phyloP scores from a whole-genome alignment of 1,140 invertebrate species.

The Lepidurus arcticus region DNA sequence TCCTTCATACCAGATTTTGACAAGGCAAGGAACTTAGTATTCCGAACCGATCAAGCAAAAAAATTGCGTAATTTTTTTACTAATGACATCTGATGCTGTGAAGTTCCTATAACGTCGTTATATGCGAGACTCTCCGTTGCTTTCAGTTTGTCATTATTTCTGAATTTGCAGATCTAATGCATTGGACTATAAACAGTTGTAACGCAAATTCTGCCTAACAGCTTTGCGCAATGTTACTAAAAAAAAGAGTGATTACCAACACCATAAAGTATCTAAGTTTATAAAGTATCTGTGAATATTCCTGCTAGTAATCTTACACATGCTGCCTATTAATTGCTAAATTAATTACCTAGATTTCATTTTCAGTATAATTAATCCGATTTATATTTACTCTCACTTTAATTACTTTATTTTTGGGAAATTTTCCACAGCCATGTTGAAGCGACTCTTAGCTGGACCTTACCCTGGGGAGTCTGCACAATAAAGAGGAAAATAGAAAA shows the following conservation, averaged over 20 bases:
- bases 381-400: slow-evolving; percentile 24
- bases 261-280: slow-evolving; percentile 19
- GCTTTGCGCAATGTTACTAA: slow-evolving; percentile 7
- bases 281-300: neutral
- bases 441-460: slow-evolving; percentile 45
- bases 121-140: neutral
- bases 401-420: slow-evolving; percentile 23
- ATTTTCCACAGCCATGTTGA: slow-evolving; percentile 43
- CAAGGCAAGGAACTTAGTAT: slow-evolving; percentile 24
- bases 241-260: neutral
- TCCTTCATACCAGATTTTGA: slow-evolving; percentile 23
- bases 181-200: neutral
- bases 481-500: slow-evolving; percentile 23
- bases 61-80: neutral
- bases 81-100: neutral
- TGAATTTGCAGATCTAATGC: neutral
- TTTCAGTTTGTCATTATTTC: neutral
- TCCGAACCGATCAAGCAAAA: slow-evolving; percentile 2
- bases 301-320: neutral
- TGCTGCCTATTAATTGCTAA: neutral
- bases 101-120: neutral
- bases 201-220: neutral
- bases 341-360: neutral
- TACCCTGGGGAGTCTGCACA: slow-evolving; percentile 40
- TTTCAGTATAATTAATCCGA: neutral